Conservation (phyloP, 2,797 vertebrate genomes). For the Hydrolagus colliei region DNA sequence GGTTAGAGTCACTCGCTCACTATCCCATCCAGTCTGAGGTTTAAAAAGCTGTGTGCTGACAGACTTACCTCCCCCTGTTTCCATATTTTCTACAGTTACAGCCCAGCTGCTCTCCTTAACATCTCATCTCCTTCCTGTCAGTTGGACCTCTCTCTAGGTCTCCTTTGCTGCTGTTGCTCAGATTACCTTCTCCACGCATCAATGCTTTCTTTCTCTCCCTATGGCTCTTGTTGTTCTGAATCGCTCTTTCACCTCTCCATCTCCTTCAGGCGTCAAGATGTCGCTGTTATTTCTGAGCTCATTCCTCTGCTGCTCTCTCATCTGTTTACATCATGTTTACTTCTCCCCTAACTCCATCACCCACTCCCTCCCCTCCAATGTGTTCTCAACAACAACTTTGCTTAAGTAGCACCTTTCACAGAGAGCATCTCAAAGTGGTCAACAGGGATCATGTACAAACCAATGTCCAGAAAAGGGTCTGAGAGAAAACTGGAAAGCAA, state of each 20-base stretch:
- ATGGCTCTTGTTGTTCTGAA: not conserved
- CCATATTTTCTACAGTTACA: not conserved
- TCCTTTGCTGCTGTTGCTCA: not conserved
- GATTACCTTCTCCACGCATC: not conserved
- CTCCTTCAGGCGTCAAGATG: not conserved
- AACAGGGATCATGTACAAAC: too few species aligned
- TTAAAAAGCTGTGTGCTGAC: not conserved
- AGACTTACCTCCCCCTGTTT: conserved; percentile 31
- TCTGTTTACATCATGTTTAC: not conserved
- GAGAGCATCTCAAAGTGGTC: too few species aligned
- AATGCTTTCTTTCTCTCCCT: not conserved
- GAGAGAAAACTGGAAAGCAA: too few species aligned
- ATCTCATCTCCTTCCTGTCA: not conserved
- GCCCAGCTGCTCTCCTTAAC: too few species aligned
- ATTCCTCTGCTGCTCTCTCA: not conserved
- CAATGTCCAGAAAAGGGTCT: too few species aligned
- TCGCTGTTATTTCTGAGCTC: too few species aligned
- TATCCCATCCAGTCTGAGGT: not conserved
- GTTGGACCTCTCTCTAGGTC: not conserved
- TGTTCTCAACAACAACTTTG: not conserved
- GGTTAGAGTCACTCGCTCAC: not conserved
- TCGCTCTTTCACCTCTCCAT: not conserved
- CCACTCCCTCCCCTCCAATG: not conserved
- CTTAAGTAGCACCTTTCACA: too few species aligned
- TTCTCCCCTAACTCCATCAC: not conserved